These are phyloP conservation scores for Beroe forskalii DNA, from an alignment of 37 sponge, comb jelly and placozoan genomes.

Conservation along the genomic window DNA sequence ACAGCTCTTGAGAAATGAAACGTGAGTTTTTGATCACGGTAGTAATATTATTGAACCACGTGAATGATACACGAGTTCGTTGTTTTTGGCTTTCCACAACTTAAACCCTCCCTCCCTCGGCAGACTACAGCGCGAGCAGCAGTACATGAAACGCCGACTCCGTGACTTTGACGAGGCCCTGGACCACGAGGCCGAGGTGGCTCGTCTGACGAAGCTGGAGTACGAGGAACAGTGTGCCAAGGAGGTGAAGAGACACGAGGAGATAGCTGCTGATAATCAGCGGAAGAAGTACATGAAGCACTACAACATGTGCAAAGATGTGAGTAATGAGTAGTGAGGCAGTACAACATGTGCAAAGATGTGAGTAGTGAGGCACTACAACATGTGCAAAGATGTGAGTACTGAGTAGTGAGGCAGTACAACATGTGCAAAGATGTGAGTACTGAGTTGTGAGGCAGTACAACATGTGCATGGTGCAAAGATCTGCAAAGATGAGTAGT, in stretches of 20 bases:
- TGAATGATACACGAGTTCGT: not conserved
- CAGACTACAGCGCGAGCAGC: conserved; percentile 75
- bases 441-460: conserved; percentile 70
- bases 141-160: conserved; percentile 80
- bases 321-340: too few species aligned
- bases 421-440: too few species aligned
- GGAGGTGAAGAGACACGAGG: conserved; percentile 66
- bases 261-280: not conserved
- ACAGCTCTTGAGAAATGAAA: too few species aligned
- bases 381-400: conserved; percentile 68
- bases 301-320: conserved; percentile 67
- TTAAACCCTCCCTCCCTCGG: too few species aligned
- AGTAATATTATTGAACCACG: not conserved
- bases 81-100: not conserved
- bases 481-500: too few species aligned
- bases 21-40: too few species aligned
- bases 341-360: too few species aligned
- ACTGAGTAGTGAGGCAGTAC: too few species aligned
- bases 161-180: conserved; percentile 81
- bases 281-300: conserved; percentile 68
- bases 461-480: conserved; percentile 65
- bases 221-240: conserved; percentile 66
- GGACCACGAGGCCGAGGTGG: conserved; percentile 75
- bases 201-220: conserved; percentile 62
- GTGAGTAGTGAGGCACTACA: conserved; percentile 69